These are phyloP conservation scores for Chloroceryle amazona DNA, from an alignment of 2,797 vertebrate species.

Conservation along the genomic window DNA sequence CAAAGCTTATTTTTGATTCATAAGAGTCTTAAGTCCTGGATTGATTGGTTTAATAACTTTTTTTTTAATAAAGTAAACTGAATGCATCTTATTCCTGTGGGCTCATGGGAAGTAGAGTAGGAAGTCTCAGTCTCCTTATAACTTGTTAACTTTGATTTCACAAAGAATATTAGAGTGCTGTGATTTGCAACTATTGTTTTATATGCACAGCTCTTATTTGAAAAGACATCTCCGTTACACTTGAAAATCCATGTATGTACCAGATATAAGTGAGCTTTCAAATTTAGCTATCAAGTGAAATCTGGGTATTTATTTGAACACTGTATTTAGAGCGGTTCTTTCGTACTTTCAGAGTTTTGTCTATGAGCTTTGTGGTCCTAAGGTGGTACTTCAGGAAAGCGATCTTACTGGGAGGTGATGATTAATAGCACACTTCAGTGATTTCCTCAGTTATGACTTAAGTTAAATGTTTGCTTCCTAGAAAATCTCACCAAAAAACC, in stretches of 20 bases:
- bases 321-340: background rate
- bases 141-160: background rate
- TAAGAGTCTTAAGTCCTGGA: background rate
- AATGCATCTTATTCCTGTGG: background rate
- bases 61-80: constrained; percentile 32
- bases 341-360: background rate
- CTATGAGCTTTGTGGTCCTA: background rate
- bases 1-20: background rate
- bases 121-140: background rate
- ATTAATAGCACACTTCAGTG: background rate
- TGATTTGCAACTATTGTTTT: background rate
- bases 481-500: background rate
- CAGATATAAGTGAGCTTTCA: background rate
- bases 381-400: background rate
- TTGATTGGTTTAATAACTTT: constrained; percentile 61
- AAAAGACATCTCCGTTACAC: background rate
- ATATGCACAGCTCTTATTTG: background rate
- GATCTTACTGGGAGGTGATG: background rate
- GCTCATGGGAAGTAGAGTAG: background rate
- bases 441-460: background rate
- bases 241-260: background rate
- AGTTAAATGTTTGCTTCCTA: background rate
- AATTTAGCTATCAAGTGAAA: background rate
- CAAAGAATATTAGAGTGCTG: background rate
- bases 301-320: background rate